Percentiles rank a stretch among this genome's conserved stretches.
Conservation (phyloP, 2,888 invertebrate genomes). For the Epiblema foenella region DNA sequence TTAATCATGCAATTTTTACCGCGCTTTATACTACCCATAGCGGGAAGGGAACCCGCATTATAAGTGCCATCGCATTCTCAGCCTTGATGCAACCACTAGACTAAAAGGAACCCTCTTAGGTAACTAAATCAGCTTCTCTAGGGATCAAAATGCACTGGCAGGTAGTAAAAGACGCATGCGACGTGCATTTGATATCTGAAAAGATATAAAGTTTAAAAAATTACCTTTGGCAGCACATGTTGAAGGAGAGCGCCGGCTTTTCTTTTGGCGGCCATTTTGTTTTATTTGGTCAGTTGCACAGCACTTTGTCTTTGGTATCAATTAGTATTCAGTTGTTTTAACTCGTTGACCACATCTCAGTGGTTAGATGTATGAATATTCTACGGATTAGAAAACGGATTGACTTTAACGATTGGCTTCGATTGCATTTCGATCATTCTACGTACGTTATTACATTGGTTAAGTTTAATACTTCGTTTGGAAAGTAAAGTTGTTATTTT, state of each 20-base stretch:
- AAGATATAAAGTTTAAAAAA: constrained; percentile 57
- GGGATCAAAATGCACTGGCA: constrained; percentile 37
- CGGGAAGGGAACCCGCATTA: constrained; percentile 64
- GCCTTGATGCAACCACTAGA: constrained; percentile 56
- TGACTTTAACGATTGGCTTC: constrained; percentile 17
- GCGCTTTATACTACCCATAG: constrained; percentile 61
- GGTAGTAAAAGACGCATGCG: constrained; percentile 37
- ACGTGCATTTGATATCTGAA: constrained; percentile 54
- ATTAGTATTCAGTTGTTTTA: constrained; percentile 59
- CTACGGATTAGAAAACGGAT: constrained; percentile 16
- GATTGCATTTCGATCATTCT: constrained; percentile 21
- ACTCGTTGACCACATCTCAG: constrained; percentile 69
- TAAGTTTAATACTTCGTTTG: neutral
- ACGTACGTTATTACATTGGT: too few relatives aligned
- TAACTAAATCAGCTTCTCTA: neutral
- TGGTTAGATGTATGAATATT: constrained; percentile 43
- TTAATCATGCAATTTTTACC: constrained; percentile 79
- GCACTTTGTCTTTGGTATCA: constrained; percentile 75
- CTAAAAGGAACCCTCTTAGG: constrained; percentile 34
- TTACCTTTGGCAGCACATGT: constrained; percentile 86
- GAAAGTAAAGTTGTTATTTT: constrained; percentile 22
- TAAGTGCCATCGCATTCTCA: constrained; percentile 66
- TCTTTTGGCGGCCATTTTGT: constrained; percentile 89
- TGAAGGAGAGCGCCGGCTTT: constrained; percentile 90
- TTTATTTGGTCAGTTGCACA: constrained; percentile 66